Evolutionary conservation across 2,888 invertebrate species (phyloP).

Genomic region (Catotricha subobsoleta): DNA sequence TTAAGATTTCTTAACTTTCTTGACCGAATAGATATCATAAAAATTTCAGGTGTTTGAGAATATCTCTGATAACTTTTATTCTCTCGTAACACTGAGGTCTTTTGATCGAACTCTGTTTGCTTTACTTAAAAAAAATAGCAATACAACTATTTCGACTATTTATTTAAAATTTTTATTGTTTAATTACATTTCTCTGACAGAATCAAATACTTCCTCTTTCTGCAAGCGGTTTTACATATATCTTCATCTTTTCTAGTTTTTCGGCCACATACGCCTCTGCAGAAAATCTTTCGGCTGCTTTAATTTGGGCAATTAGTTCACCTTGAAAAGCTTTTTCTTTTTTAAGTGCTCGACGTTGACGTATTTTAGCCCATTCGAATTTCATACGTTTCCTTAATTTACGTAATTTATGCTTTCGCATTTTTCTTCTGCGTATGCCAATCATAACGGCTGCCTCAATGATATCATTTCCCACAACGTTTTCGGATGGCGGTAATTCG

Average conservation of each 20-base stretch:
- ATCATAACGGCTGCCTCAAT: constrained; percentile 56
- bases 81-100: too few relatives aligned
- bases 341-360: constrained; percentile 46
- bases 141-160: too few relatives aligned
- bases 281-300: constrained; percentile 55
- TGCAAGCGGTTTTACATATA: constrained; percentile 36
- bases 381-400: constrained; percentile 67
- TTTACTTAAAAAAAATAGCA: too few relatives aligned
- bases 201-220: too few relatives aligned
- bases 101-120: too few relatives aligned
- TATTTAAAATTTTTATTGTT: too few relatives aligned
- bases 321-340: constrained; percentile 67
- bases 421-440: constrained; percentile 61
- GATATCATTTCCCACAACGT: constrained; percentile 26
- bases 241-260: constrained; percentile 41
- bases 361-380: constrained; percentile 51
- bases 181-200: too few relatives aligned
- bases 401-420: constrained; percentile 70
- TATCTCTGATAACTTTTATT: too few relatives aligned
- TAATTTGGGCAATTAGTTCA: constrained; percentile 45
- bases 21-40: too few relatives aligned
- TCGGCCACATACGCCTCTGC: constrained; percentile 52
- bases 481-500: constrained; percentile 1
- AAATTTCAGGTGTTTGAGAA: too few relatives aligned
- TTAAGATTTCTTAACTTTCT: too few relatives aligned